Conservation (phyloP, 1,140 invertebrate species). For the Plectrocnemia conspersa region DNA sequence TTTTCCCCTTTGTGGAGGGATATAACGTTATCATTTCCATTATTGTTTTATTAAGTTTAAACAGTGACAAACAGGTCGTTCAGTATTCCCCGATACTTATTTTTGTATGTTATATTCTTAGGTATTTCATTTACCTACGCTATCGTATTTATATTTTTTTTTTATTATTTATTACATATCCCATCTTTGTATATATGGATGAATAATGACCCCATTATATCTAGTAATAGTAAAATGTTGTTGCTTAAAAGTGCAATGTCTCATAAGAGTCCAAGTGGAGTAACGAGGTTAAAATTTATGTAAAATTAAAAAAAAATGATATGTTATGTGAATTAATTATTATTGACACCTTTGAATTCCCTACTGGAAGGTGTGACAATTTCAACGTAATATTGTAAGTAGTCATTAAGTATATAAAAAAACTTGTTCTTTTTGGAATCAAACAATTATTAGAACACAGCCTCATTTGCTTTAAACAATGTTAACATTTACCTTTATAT, state of each 20-base stretch:
- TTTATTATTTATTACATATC: conserved; percentile 27
- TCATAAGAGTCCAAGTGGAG: conserved; percentile 23
- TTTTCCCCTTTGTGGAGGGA: no score
- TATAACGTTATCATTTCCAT: not conserved
- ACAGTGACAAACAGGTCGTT: not conserved
- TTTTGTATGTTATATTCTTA: conserved; percentile 21
- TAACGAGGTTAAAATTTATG: conserved; percentile 11
- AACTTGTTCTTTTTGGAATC: conserved; percentile 8
- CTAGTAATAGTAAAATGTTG: conserved; percentile 28
- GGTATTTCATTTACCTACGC: not conserved
- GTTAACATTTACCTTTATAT: not conserved
- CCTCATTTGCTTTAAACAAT: not conserved
- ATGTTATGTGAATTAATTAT: conserved; percentile 22
- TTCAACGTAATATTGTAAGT: conserved; percentile 24
- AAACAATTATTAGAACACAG: not conserved
- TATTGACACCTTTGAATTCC: conserved; percentile 29
- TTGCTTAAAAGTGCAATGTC: conserved; percentile 20
- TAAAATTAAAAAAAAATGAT: conserved; percentile 19
- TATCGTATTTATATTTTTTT: conserved; percentile 10
- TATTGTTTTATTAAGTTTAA: not conserved
- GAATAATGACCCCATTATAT: conserved; percentile 31
- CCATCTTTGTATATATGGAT: conserved; percentile 36
- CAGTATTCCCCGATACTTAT: not conserved
- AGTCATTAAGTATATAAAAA: no score
- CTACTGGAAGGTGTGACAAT: conserved; percentile 18